Conservation (phyloP, 2,888 invertebrate genomes). For the Ectobius pallidus region DNA sequence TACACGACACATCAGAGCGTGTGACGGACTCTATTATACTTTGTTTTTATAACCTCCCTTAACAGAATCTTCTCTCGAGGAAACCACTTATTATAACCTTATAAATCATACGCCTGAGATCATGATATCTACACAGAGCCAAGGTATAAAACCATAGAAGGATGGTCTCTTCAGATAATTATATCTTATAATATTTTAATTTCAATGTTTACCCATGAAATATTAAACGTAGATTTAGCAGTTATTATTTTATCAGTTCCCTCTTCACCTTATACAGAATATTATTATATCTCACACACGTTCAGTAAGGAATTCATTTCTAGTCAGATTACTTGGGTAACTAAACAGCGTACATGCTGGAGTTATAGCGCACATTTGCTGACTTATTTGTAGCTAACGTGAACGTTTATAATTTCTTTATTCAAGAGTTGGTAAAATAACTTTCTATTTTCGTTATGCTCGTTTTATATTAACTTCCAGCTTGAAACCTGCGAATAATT, state of each 20-base stretch:
- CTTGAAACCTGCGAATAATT: too few species aligned
- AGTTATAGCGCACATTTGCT: too few species aligned
- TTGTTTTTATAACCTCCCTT: not conserved
- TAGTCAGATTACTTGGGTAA: too few species aligned
- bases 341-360: too few species aligned
- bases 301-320: too few species aligned
- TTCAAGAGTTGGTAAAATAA: too few species aligned
- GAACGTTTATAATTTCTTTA: too few species aligned
- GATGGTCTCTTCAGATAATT: not conserved
- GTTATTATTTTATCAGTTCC: not conserved
- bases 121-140: not conserved
- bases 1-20: not conserved
- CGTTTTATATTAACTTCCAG: too few species aligned
- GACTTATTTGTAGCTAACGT: too few species aligned
- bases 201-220: not conserved
- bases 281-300: too few species aligned
- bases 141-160: not conserved
- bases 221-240: not conserved
- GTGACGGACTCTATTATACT: not conserved
- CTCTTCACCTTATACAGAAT: too few species aligned
- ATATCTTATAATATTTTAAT: not conserved
- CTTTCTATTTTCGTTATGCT: too few species aligned
- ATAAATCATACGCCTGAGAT: slow-evolving; percentile 5
- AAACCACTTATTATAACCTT: slow-evolving; percentile 23
- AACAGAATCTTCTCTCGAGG: not conserved